phyloP scores from a whole-genome alignment of 2,888 invertebrate genomes.

The Caenorhabditis afra region DNA sequence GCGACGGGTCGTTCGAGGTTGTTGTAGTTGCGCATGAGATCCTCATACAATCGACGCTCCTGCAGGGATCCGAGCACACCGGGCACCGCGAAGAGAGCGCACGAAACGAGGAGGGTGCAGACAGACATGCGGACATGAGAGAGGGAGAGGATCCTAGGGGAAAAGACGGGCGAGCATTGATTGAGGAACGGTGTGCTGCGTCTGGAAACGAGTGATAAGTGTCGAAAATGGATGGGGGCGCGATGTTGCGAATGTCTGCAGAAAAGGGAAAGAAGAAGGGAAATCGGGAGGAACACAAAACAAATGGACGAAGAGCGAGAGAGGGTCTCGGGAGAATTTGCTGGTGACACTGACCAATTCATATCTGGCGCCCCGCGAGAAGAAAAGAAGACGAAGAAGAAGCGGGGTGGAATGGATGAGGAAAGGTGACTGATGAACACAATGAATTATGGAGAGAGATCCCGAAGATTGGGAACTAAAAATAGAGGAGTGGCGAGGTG shows the following conservation, averaged over 20 bases:
- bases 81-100: conserved; percentile 34
- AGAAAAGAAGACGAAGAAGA: too few species aligned
- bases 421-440: not conserved
- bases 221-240: not conserved
- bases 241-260: conserved; percentile 4
- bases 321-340: conserved; percentile 27
- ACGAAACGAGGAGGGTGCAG: conserved; percentile 43
- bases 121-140: conserved; percentile 57
- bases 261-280: conserved; percentile 17
- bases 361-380: conserved; percentile 16
- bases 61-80: conserved; percentile 47
- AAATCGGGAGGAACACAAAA: conserved; percentile 28
- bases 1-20: conserved; percentile 77
- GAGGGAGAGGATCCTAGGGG: conserved; percentile 3
- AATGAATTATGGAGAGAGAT: conserved; percentile 6
- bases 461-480: not conserved
- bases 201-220: not conserved
- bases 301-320: conserved; percentile 5
- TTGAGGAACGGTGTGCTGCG: conserved; percentile 1
- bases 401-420: not conserved
- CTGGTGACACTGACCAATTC: conserved; percentile 48
- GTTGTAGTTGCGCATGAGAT: conserved; percentile 78
- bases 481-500: not conserved
- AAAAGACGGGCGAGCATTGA: conserved; percentile 7
- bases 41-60: conserved; percentile 76